Conservation (phyloP, 2,113 vertebrate genomes). For the Astatotilapia flaviijosephi region DNA sequence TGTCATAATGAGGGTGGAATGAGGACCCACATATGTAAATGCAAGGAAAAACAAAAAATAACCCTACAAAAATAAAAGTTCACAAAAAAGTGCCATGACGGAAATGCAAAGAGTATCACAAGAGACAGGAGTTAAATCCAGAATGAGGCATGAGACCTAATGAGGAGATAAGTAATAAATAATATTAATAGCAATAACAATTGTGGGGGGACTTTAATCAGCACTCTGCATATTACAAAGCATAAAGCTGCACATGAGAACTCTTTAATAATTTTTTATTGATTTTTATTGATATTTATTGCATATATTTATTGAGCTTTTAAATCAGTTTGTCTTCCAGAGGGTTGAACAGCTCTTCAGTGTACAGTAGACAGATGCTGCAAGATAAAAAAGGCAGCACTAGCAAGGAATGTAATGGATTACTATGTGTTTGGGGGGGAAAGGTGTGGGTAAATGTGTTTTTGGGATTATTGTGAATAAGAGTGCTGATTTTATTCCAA, state of each 20-base stretch:
- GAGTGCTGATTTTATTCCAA: neutral
- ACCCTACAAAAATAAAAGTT: neutral
- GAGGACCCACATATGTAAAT: neutral
- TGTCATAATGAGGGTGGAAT: neutral
- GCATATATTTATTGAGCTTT: neutral
- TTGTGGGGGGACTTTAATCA: neutral
- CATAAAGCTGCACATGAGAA: neutral
- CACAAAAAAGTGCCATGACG: accelerated
- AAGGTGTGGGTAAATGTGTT: neutral
- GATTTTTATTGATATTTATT: neutral
- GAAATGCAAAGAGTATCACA: neutral
- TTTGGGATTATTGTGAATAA: neutral
- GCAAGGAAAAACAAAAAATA: accelerated
- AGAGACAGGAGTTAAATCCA: neutral
- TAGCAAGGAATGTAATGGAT: neutral
- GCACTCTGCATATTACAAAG: neutral
- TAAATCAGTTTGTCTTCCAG: neutral
- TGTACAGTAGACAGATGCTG: neutral
- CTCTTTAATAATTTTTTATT: neutral
- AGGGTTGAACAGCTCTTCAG: neutral
- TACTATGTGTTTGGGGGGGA: accelerated
- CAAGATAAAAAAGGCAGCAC: neutral
- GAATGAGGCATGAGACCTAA: neutral
- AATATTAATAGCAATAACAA: neutral
- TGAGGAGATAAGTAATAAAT: neutral